Base-by-base conservation (phyloP, 2,113 vertebrate species). In the Heterocephalus glaber region DNA sequence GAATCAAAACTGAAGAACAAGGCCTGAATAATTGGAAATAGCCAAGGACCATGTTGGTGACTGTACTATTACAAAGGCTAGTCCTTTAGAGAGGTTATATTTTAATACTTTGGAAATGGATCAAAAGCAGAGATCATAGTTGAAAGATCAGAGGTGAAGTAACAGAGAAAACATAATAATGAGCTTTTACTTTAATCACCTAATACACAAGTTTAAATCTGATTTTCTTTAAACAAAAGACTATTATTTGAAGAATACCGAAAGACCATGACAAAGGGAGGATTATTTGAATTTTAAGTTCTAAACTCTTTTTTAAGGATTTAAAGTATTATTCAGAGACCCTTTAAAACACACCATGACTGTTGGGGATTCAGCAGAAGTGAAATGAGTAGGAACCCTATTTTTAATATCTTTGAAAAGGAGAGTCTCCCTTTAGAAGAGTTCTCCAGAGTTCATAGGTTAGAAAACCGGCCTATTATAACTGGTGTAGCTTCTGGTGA, bases 341-440 rank as follows among this genome's bases (percentile, higher is more conserved):
- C 28, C 81, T 96, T 94, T 95, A 97, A 95, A 97, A 95, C 49
- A 96, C 1, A 96, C 74, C 77, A 74, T 65, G 54, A 94, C 84
- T 94, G 60, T 47, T 95, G 89, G 80, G 86, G 72, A 82, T 54
- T 94, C 65, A 52, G 87, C 33, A 90, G 90, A 97, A 96, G 56
- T 87, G 79, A 96, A 94, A 96, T 90, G n/a, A 96, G 70, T 74
- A 96, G 80, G 70, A 97, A 87, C 60, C 92, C 61, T 95, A 90
- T 92, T 97, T 97, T 97, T 74, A 96, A 94, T 97, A 96, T 82
- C 93, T 97, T 96, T 98, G 95, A 97, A 97, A 89, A 96, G 84
- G 68, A 97, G 92, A 95, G 95, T 96, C 86, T 97, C 68, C 41
- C 95, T 96, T 96, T 94, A 95, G 87, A 97, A 96, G 89, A 85